Evolutionary conservation across 2,888 invertebrate species (phyloP).

Genomic region (Timema cristinae): DNA sequence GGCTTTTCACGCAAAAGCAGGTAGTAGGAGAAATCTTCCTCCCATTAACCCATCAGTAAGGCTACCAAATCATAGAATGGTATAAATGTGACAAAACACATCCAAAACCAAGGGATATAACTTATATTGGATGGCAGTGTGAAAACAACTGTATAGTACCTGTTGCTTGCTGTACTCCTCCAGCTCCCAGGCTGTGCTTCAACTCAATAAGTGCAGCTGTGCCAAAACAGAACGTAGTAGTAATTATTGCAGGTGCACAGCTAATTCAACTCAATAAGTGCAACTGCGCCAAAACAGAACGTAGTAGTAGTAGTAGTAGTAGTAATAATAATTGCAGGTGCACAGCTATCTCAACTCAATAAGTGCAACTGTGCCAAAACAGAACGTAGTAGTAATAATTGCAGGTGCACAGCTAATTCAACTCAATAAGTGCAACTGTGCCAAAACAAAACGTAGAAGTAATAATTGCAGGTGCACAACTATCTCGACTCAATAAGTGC

Average conservation of each 20-base stretch:
- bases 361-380: too few species aligned
- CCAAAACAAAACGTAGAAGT: too few species aligned
- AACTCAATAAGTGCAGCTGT: background rate
- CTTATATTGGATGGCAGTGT: background rate
- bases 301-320: too few species aligned
- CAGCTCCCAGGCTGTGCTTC: conserved; percentile 6
- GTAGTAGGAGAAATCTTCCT: conserved; percentile 8
- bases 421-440: too few species aligned
- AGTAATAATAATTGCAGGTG: too few species aligned
- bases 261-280: too few species aligned
- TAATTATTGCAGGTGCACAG: too few species aligned
- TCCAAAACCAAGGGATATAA: background rate
- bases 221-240: too few species aligned
- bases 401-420: background rate
- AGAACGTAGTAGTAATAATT: background rate
- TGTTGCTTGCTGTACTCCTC: background rate
- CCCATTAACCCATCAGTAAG: background rate
- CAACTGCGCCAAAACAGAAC: too few species aligned
- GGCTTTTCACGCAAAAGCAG: conserved; percentile 9
- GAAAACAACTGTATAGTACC: background rate
- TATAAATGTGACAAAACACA: background rate
- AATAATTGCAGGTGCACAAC: too few species aligned
- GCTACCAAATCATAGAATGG: background rate
- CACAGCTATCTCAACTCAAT: too few species aligned
- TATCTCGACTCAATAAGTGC: too few species aligned